Conservation (phyloP, 2,888 invertebrate genomes). For the Meliscaeva auricollis region DNA sequence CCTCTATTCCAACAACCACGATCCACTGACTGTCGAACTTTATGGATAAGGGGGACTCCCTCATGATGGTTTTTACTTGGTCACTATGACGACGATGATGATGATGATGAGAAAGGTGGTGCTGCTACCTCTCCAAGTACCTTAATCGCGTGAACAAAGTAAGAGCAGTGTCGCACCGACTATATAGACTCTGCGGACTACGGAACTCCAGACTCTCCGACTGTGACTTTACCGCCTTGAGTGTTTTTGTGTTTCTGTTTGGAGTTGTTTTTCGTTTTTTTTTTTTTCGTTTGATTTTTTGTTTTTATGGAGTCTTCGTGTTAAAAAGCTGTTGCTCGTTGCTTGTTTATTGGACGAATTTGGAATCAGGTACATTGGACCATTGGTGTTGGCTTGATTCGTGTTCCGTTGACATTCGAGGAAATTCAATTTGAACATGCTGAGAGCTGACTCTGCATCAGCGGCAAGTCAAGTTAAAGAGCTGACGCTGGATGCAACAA, state of each 20-base stretch:
- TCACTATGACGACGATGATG: slow-evolving; percentile 28
- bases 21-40: slow-evolving; percentile 23
- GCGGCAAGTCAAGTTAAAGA: background rate
- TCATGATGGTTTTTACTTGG: slow-evolving; percentile 16
- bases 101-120: slow-evolving; percentile 41
- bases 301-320: slow-evolving; percentile 71
- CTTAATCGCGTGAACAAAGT: slow-evolving; percentile 65
- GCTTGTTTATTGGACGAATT: slow-evolving; percentile 74
- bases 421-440: slow-evolving; percentile 51
- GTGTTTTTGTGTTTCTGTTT: slow-evolving; percentile 15
- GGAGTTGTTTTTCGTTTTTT: background rate
- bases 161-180: slow-evolving; percentile 36
- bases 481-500: background rate
- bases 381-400: slow-evolving; percentile 71
- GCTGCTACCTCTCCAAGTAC: slow-evolving; percentile 36
- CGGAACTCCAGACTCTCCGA: background rate
- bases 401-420: slow-evolving; percentile 70
- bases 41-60: slow-evolving; percentile 34
- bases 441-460: slow-evolving; percentile 5
- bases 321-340: slow-evolving; percentile 68
- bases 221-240: slow-evolving; percentile 16
- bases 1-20: slow-evolving; percentile 13
- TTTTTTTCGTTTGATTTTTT: slow-evolving; percentile 2
- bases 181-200: too few relatives aligned
- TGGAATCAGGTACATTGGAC: slow-evolving; percentile 62